Evolutionary conservation across 2,113 vertebrate genomes (phyloP).

Genomic region (Ctenomys sociabilis): DNA sequence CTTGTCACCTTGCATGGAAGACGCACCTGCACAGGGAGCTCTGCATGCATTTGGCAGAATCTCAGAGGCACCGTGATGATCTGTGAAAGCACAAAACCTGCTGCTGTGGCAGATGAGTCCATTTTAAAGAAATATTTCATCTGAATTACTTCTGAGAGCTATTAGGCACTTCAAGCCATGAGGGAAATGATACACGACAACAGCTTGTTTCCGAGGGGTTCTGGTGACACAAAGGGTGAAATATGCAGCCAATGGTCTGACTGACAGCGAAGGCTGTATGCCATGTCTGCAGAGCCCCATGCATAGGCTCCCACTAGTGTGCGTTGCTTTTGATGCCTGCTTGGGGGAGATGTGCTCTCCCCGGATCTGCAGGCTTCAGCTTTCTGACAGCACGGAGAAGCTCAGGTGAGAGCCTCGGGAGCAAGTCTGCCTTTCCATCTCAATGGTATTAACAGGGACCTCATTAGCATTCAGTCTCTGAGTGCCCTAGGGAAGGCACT

Average conservation of each 20-base stretch:
- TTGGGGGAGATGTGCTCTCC: background rate
- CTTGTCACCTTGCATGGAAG: background rate
- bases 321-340: background rate
- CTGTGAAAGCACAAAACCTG: background rate
- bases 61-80: background rate
- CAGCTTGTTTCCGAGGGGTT: background rate
- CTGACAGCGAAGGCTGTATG: too few relatives aligned
- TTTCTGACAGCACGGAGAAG: background rate
- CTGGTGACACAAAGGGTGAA: background rate
- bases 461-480: background rate
- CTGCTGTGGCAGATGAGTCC: background rate
- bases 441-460: background rate
- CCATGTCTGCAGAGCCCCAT: background rate
- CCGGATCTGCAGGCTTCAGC: background rate
- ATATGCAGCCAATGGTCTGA: background rate
- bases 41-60: background rate
- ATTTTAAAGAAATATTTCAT: background rate
- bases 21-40: background rate
- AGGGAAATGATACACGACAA: background rate
- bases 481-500: background rate
- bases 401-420: background rate
- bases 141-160: constrained; percentile 20
- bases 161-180: background rate
- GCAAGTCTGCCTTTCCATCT: background rate
- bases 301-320: fast-evolving